Evolutionary conservation across 2,797 vertebrate species (phyloP).

Genomic region (Odontamblyopus rebecca): DNA sequence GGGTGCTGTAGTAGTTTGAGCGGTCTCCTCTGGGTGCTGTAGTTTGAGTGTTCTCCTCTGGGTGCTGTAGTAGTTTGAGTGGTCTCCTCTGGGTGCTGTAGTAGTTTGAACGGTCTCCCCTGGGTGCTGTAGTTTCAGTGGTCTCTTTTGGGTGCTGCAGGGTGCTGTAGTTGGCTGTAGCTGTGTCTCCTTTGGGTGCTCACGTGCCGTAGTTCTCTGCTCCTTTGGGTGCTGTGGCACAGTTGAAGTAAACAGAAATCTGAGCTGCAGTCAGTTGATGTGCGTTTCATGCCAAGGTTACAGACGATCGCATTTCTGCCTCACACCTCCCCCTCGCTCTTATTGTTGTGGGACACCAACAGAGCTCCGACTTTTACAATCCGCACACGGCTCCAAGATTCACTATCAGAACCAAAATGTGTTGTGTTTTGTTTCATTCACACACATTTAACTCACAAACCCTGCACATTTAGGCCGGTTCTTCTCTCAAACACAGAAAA

Average conservation of each 20-base stretch:
- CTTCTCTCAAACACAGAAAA: no score
- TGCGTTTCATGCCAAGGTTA: constrained; percentile 55
- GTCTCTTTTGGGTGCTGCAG: not conserved
- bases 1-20: not conserved
- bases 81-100: not conserved
- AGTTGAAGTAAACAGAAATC: constrained; percentile 75
- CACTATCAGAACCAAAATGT: no score
- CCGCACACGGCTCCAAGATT: no score
- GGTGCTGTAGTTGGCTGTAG: not conserved
- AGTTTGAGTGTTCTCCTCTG: not conserved
- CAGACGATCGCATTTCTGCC: constrained; percentile 34
- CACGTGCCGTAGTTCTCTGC: no score
- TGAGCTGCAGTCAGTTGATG: constrained; percentile 69
- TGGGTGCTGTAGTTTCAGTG: not conserved
- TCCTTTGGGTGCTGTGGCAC: constrained; percentile 13
- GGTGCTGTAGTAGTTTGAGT: not conserved
- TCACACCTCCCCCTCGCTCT: constrained; percentile 41
- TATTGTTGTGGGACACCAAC: constrained; percentile 40
- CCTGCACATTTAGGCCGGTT: no score
- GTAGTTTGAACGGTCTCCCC: not conserved
- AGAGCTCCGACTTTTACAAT: not conserved
- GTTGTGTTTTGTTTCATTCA: no score
- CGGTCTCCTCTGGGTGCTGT: not conserved
- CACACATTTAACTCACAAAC: no score
- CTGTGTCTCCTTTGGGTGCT: not conserved